Evolutionary conservation across 2,113 vertebrate genomes (phyloP).

Genomic region (Fregata magnificens): DNA sequence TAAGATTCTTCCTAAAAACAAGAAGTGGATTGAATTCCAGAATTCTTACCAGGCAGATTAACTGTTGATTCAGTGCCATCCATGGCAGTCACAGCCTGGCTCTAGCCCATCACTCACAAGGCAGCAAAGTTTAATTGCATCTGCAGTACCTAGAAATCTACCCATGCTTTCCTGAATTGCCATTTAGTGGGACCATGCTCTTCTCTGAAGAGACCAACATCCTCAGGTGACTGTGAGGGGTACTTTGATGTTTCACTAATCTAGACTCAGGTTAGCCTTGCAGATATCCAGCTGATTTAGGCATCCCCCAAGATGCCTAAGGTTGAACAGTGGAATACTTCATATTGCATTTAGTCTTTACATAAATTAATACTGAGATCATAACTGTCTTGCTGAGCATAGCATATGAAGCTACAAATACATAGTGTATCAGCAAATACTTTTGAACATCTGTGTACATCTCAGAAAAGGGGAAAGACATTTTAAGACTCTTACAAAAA

Average conservation of each 20-base stretch:
- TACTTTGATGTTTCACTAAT: neutral
- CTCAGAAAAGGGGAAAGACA: neutral
- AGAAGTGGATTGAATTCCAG: neutral
- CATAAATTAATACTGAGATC: neutral
- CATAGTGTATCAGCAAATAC: neutral
- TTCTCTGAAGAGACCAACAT: no score
- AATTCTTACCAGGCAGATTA: neutral
- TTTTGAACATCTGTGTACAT: neutral
- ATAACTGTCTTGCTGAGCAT: neutral
- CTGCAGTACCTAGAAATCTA: neutral
- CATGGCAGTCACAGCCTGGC: neutral
- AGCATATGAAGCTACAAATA: neutral
- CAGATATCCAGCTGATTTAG: neutral
- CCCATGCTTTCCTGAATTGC: neutral
- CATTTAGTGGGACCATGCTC: neutral
- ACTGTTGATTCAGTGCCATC: rapidly evolving
- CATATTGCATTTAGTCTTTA: neutral
- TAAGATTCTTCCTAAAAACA: neutral
- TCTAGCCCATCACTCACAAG: no score
- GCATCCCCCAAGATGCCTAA: neutral
- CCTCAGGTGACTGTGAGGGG: neutral
- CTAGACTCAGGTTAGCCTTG: neutral
- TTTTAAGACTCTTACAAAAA: neutral
- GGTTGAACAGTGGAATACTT: neutral
- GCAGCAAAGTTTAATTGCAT: no score